Evolutionary conservation across 2,888 invertebrate species (phyloP), one percentile per base, ranked within the genome.

Genomic region (Pristionchus maxplancki): DNA sequence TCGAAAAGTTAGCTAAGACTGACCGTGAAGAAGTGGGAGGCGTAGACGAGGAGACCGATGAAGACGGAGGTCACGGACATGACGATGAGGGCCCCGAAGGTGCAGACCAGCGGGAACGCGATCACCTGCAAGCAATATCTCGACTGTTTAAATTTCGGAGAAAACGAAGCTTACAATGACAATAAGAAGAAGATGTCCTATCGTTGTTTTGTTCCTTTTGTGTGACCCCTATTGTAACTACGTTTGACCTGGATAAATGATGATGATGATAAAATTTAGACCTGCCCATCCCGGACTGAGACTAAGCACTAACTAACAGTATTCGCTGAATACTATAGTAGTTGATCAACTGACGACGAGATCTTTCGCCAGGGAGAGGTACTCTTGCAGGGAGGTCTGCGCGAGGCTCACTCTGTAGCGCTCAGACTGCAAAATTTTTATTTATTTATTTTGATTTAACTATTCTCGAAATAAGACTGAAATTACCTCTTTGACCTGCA

Each of bases 331-430:
- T 17, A n/a, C n/a, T 40, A 40, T 13, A 24, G 17, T 1, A 78
- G 31, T 24, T 34, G 13, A 20, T 24, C 24, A 8, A 74, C 90
- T 82, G 24, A 92, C 92, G 62, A 93, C 58, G 4, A 91, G 50
- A 53, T 93, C 93, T 84, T 93, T 92, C 28, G 90, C 34, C n/a
- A 93, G 83, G 9, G 92, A 92, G 89, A 93, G 93, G 34, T 89
- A 71, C 78, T 93, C 93, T 83, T 91, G 91, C 44, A 93, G 87
- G 0, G 91, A 91, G 20, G 89, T 90, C 67, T 93, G 92, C 2
- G 91, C 91, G 0, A 91, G 89, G 88, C 92, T 92, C 8, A 94
- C 93, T 11, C 91, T 91, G 86, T 92, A 85, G 17, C 91, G 58
- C 62, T 88, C 88, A 2, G 17, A 81, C 86, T 87, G 71, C 44